Evolutionary conservation across 2,888 invertebrate genomes (phyloP).

Genomic region (Cloeon dipterum): DNA sequence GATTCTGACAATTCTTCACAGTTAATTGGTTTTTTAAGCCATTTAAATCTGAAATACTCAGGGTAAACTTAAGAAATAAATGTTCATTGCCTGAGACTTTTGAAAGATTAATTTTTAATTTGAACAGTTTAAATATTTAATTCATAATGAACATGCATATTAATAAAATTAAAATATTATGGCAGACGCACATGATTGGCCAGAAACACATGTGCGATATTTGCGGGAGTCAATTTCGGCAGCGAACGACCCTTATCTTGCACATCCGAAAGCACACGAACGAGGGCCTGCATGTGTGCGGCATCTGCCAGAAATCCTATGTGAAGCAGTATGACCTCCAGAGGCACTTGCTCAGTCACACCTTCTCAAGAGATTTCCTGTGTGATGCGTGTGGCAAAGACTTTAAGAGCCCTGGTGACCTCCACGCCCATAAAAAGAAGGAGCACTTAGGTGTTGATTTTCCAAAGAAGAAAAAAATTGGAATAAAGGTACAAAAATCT

Average conservation of each 20-base stretch:
- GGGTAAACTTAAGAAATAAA: too few species aligned
- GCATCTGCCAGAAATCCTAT: neutral
- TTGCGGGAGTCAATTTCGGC: neutral
- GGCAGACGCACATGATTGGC: neutral
- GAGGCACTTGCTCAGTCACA: neutral
- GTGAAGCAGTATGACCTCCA: neutral
- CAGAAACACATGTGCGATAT: neutral
- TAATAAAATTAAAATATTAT: too few species aligned
- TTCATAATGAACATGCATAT: too few species aligned
- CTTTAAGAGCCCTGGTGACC: neutral
- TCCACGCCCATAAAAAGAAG: slow-evolving; percentile 1
- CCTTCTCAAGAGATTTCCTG: neutral
- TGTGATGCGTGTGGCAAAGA: neutral
- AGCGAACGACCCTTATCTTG: neutral
- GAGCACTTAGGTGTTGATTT: neutral
- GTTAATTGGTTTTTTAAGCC: too few species aligned
- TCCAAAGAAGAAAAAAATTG: neutral
- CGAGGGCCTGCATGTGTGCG: neutral
- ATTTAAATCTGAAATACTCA: too few species aligned
- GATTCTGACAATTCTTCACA: too few species aligned
- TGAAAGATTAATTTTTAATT: too few species aligned
- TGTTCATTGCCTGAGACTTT: too few species aligned
- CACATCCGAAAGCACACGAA: neutral
- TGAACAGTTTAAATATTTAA: too few species aligned
- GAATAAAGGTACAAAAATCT: neutral